Percentiles rank a stretch among this genome's conserved stretches.
phyloP scores from a whole-genome alignment of 2,888 invertebrate species.

The Belgica antarctica region DNA sequence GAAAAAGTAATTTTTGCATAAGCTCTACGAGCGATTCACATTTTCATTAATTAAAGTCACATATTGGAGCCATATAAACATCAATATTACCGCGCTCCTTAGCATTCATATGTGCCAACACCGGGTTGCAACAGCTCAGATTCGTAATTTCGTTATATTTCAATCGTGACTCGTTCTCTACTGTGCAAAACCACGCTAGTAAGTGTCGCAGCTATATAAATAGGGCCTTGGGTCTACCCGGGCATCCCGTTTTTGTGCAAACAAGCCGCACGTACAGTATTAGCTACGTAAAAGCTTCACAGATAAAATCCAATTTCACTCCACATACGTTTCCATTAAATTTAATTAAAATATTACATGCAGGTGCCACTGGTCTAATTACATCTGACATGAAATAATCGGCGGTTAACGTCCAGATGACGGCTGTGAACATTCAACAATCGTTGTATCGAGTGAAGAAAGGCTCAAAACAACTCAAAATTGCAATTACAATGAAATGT shows the following conservation, averaged over 20 bases:
- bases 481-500: slow-evolving; percentile 11
- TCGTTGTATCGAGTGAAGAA: neutral
- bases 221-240: too few relatives aligned
- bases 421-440: too few relatives aligned
- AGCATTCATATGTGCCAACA: neutral
- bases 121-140: neutral
- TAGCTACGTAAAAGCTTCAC: neutral
- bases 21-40: neutral
- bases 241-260: too few relatives aligned
- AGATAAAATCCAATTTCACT: slow-evolving; percentile 18
- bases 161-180: too few relatives aligned
- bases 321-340: slow-evolving; percentile 39
- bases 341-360: slow-evolving; percentile 42
- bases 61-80: neutral
- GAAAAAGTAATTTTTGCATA: slow-evolving; percentile 6
- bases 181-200: too few relatives aligned
- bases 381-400: slow-evolving; percentile 33
- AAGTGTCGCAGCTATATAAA: too few relatives aligned
- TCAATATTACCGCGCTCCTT: neutral
- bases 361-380: slow-evolving; percentile 27
- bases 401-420: too few relatives aligned
- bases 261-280: neutral
- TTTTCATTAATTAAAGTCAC: slow-evolving; percentile 31
- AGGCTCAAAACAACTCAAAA: too few relatives aligned
- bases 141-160: too few relatives aligned